A percentile compares a stretch with the other conserved stretches of the same genome.
Evolutionary conservation across 2,888 invertebrate species (phyloP).

Genomic region (Beris morrisii): DNA sequence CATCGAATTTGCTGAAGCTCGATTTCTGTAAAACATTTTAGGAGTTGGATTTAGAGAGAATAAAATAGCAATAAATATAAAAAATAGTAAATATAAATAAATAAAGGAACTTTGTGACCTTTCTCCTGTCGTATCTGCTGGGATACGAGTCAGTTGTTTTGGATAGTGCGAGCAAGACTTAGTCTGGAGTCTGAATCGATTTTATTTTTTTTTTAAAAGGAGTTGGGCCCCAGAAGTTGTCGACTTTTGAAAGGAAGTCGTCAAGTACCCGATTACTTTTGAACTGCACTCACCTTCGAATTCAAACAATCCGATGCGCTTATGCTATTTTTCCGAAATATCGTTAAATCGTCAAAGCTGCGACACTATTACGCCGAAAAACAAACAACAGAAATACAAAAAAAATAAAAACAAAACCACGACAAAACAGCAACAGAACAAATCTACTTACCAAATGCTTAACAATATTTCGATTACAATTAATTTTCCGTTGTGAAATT

Average conservation of each 20-base stretch:
- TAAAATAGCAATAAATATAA: too few species aligned
- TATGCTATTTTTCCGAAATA: slow-evolving; percentile 35
- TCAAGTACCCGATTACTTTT: too few species aligned
- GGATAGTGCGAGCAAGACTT: neutral
- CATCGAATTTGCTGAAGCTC: slow-evolving; percentile 76
- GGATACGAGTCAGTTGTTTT: too few species aligned
- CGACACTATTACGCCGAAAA: slow-evolving; percentile 40
- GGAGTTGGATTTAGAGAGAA: slow-evolving; percentile 26
- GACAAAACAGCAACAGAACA: slow-evolving; percentile 5
- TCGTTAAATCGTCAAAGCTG: slow-evolving; percentile 43
- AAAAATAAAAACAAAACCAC: too few species aligned
- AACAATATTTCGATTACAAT: slow-evolving; percentile 33
- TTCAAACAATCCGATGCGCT: slow-evolving; percentile 13
- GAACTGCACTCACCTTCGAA: slow-evolving; percentile 39
- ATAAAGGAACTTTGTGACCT: neutral
- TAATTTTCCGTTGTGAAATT: neutral
- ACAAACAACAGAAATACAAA: too few species aligned
- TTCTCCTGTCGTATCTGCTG: neutral
- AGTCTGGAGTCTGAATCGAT: slow-evolving; percentile 4
- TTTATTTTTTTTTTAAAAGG: slow-evolving; percentile 21
- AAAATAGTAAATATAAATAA: slow-evolving; percentile 35
- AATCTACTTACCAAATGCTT: slow-evolving; percentile 43
- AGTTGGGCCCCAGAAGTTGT: slow-evolving; percentile 8
- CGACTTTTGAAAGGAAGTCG: neutral
- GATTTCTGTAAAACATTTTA: slow-evolving; percentile 61